These are phyloP conservation scores for Pollenia labialis DNA, from an alignment of 2,888 invertebrate species.

Conservation along the genomic window DNA sequence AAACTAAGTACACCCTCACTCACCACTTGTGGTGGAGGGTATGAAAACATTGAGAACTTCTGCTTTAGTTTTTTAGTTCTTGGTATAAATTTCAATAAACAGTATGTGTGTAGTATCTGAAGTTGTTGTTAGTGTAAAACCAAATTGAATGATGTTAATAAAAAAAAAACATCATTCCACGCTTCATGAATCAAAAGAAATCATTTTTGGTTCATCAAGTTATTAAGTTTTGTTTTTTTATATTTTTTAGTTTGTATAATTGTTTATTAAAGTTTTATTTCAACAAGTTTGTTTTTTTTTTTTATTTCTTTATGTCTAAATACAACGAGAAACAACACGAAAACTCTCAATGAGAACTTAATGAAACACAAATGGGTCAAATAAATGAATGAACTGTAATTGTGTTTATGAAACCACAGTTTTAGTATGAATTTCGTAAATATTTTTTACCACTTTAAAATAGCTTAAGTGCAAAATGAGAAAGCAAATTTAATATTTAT, in stretches of 20 bases:
- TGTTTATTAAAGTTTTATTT: background rate
- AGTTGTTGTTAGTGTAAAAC: background rate
- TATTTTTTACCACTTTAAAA: background rate
- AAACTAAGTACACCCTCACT: too few species aligned
- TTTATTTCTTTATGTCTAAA: too few species aligned
- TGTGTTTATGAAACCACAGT: background rate
- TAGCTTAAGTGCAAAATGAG: background rate
- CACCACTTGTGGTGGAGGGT: too few species aligned
- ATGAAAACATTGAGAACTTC: too few species aligned
- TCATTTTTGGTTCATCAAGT: background rate
- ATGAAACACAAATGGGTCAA: background rate
- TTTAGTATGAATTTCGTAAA: background rate
- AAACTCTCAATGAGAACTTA: background rate
- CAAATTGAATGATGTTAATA: conserved; percentile 52
- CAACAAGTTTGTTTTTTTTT: too few species aligned
- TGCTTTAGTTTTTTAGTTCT: too few species aligned
- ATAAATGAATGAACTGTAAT: background rate
- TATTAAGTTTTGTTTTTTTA: background rate
- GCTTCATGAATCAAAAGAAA: conserved; percentile 58
- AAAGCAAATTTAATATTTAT: too few species aligned
- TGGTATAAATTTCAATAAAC: too few species aligned
- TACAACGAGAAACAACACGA: too few species aligned
- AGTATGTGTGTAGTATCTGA: background rate
- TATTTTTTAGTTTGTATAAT: background rate
- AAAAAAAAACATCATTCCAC: conserved; percentile 46